Conservation (phyloP, 2,888 invertebrate species). For the Ophion obscuratus region DNA sequence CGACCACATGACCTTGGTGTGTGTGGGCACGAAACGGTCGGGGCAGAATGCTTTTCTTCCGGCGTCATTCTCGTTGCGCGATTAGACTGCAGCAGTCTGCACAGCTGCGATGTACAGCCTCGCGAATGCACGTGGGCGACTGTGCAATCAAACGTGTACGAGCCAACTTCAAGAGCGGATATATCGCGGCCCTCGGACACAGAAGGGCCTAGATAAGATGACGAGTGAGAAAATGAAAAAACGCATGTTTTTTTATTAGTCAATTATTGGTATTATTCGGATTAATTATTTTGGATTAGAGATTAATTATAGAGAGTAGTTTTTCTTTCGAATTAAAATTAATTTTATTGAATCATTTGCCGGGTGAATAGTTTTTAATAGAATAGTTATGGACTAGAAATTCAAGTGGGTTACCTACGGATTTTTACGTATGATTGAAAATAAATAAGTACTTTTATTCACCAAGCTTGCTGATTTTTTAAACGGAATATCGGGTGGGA, state of each 20-base stretch:
- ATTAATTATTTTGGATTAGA: no score
- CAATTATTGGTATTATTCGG: background rate
- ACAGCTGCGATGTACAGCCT: conserved; percentile 32
- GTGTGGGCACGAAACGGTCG: conserved; percentile 42
- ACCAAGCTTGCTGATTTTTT: no score
- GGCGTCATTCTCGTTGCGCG: conserved; percentile 27
- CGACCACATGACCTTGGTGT: conserved; percentile 67
- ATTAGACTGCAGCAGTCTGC: conserved; percentile 30
- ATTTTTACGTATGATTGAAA: no score
- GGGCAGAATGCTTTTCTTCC: conserved; percentile 58
- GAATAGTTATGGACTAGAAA: no score
- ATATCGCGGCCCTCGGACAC: background rate
- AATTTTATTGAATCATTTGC: no score
- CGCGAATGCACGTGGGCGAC: conserved; percentile 33
- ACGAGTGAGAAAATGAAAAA: background rate
- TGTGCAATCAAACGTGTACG: conserved; percentile 21
- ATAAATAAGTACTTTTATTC: no score
- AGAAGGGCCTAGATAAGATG: background rate
- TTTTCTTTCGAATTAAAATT: no score
- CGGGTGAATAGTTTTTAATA: no score
- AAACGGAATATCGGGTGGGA: no score
- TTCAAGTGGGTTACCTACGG: no score
- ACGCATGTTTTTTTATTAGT: background rate
- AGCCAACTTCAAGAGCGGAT: conserved; percentile 21
- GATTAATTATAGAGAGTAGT: no score